phyloP scores from a whole-genome alignment of 2,888 invertebrate genomes.

The Artemia sinica region DNA sequence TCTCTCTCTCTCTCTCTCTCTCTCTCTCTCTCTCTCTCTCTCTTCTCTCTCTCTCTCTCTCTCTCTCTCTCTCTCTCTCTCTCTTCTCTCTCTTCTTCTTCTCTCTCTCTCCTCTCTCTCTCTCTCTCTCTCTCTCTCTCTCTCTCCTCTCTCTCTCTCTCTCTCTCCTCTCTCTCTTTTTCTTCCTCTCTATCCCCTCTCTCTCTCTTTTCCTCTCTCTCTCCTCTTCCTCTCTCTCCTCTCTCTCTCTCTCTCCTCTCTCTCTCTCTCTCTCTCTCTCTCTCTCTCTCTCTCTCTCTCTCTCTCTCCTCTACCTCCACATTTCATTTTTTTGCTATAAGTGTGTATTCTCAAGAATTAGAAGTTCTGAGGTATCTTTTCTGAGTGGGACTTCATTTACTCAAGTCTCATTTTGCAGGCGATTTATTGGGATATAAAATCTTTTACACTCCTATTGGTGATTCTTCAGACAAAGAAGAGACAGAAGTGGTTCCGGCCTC shows the following conservation, averaged over 20 bases:
- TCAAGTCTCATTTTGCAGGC: slow-evolving; percentile 31
- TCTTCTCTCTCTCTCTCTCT: no score
- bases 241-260: slow-evolving; percentile 17
- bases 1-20: slow-evolving; percentile 17
- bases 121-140: no score
- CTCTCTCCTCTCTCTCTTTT: slow-evolving; percentile 19
- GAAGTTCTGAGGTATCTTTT: no score
- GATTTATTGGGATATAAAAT: slow-evolving; percentile 89
- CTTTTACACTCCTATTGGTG: slow-evolving; percentile 47
- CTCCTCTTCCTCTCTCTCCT: neutral
- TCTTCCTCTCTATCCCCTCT: neutral
- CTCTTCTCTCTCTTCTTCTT: no score
- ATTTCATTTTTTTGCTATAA: no score
- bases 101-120: no score
- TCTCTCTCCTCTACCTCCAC: slow-evolving; percentile 17
- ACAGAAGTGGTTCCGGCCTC: slow-evolving; percentile 78
- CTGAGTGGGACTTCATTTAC: no score
- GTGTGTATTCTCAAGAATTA: no score
- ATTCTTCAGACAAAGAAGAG: slow-evolving; percentile 51
- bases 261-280: slow-evolving; percentile 18
- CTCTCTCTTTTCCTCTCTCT: no score
- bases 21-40: no score
- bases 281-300: slow-evolving; percentile 16
- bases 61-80: slow-evolving; percentile 6
- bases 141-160: no score